Base-by-base conservation (phyloP, 2,888 invertebrate species). In the Stegophylla sp. region DNA sequence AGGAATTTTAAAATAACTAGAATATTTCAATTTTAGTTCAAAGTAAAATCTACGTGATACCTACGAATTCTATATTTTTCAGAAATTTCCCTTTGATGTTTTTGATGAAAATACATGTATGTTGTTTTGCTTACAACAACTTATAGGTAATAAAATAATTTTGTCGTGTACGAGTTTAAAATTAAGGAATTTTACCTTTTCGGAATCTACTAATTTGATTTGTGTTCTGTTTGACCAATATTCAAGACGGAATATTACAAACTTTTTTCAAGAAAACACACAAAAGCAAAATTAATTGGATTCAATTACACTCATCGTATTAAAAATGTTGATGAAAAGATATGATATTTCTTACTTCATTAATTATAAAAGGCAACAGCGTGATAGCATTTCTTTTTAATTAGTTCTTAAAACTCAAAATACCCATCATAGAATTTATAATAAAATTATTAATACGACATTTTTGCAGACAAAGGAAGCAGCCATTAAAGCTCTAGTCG, bases 401-500 rank as follows among this genome's bases (percentile, higher is more conserved):
- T 34, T 34, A 3, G 7, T 34, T 34, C 7, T 34, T 34, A 34
- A 7, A 5, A 34, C 34, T 34, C 34, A 34, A 34, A 34, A 34
- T 34, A 34, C 34, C 34, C 34, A 7, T 5, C 3, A 34, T 7
- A 34, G 34, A 7, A 34, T 34, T n/a, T n/a, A 34, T 34, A 17
- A n/a, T n/a, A 61, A 17, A 61, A 28, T 34, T 28, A 17, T 20
- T 64, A 41, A 64, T 34, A 13, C 13, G 41, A 43, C 20, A 41
- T 84, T 84, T 84, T 85, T 91, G 88, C 92, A 96, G 95, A 95
- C 94, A 90, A 93, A 95, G 91, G 95, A 96, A 88, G 91, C 93
- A 87, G 96, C 95, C 88, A 92, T 93, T 89, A 92, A 93, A 90
- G 95, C 95, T 87, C 89, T 95, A 90, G 92, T 93, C 89, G 92